Evolutionary conservation across 2,888 invertebrate genomes (phyloP).

Genomic region (Drosophila gaucha): DNA sequence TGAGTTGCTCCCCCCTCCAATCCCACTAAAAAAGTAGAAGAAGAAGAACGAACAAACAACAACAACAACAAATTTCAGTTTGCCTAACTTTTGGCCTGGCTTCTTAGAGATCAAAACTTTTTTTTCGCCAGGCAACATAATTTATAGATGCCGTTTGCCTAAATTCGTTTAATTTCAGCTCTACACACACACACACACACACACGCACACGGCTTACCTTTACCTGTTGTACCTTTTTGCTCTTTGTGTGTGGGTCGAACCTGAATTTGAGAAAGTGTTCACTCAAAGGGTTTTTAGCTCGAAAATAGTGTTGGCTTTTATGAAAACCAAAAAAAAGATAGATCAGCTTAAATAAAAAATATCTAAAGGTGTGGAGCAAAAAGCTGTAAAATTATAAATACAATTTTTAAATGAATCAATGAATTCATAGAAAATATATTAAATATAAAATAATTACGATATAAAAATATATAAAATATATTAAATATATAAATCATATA

Average conservation of each 20-base stretch:
- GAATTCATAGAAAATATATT: too few relatives aligned
- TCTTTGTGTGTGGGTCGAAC: constrained; percentile 43
- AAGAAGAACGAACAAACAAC: constrained; percentile 8
- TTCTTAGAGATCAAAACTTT: constrained; percentile 58
- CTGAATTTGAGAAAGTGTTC: constrained; percentile 2
- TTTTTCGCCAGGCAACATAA: constrained; percentile 62
- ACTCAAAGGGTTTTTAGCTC: constrained; percentile 52
- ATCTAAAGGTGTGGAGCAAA: neutral
- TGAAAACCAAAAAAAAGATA: neutral
- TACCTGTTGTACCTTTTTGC: constrained; percentile 46
- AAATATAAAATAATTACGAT: too few relatives aligned
- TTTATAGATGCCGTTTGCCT: constrained; percentile 80
- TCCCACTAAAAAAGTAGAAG: neutral
- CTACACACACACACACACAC: constrained; percentile 31
- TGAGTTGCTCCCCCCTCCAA: constrained; percentile 59
- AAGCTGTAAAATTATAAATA: neutral
- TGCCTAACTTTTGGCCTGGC: constrained; percentile 13
- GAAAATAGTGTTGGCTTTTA: neutral
- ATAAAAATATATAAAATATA: too few relatives aligned
- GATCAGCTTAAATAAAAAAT: neutral
- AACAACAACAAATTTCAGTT: constrained; percentile 21
- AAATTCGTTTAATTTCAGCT: constrained; percentile 77
- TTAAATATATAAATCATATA: too few relatives aligned
- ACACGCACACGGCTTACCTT: constrained; percentile 22
- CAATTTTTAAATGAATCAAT: too few relatives aligned